These are phyloP conservation scores for Heliconius charithonia DNA, from an alignment of 2,888 invertebrate genomes.

Conservation along the genomic window DNA sequence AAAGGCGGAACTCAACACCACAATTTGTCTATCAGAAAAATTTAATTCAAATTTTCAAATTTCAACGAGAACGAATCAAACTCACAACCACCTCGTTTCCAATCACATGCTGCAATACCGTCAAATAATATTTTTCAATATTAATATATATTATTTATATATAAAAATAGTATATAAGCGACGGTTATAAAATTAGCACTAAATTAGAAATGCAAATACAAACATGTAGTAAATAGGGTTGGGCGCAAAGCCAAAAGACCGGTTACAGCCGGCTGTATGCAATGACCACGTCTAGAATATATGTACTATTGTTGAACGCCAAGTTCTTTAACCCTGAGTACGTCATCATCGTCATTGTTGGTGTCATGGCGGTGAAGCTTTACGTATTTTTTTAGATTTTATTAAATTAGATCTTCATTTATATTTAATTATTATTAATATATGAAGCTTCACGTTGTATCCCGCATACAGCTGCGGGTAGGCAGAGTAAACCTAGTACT, in stretches of 20 bases:
- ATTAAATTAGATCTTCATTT: background rate
- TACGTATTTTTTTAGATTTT: background rate
- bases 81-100: background rate
- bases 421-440: no score
- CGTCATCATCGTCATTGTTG: slow-evolving; percentile 42
- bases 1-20: no score
- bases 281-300: slow-evolving; percentile 35
- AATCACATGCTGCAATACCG: background rate
- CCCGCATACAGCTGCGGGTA: no score
- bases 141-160: background rate
- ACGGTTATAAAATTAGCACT: background rate
- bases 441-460: no score
- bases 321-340: slow-evolving; percentile 48
- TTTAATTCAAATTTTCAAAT: no score
- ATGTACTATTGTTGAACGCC: slow-evolving; percentile 19
- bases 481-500: no score
- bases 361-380: slow-evolving; percentile 4
- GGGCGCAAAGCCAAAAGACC: slow-evolving; percentile 45
- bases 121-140: background rate
- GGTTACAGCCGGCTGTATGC: slow-evolving; percentile 40
- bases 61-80: background rate
- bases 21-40: no score
- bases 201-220: slow-evolving; percentile 17
- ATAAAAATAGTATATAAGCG: background rate
- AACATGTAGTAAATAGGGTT: slow-evolving; percentile 34